Evolutionary conservation across 2,888 invertebrate species (phyloP), one percentile per base, ranked within the genome.

Genomic region (Hemaris fuciformis): DNA sequence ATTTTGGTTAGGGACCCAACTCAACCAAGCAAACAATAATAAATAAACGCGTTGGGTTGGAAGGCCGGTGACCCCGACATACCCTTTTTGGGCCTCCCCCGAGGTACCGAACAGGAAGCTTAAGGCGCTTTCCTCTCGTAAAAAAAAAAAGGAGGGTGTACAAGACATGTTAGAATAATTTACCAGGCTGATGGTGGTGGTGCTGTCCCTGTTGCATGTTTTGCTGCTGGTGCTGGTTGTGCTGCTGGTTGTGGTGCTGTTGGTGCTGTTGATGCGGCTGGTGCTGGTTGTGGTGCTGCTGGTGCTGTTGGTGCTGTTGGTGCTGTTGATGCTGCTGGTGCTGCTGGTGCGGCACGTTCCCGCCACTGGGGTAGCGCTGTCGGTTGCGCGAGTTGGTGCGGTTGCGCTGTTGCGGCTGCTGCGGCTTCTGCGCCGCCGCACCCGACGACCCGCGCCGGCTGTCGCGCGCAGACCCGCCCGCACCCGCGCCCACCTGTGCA

Each of bases 401-500:
- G 71, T 83, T 81, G 62, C 83, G 82, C 66, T 81, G 76, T 60
- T 77, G 73, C 56, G 72, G 79, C 79, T 81, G 68, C 81, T 70
- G 69, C 84, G 80, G n/a, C 59, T 38, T 81, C 80, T 48, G 79
- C n/a, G 81, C 80, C 48, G 79, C 71, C 3, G 80, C 71, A 22
- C 82, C 78, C 67, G 73, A 85, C 85, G 66, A 38, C 13, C 87
- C 79, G 68, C 89, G 90, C 13, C 89, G 79, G 59, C 83, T 77
- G 66, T 88, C 88, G 3, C 89, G 84, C 72, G 81, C 84, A 0
- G 88, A 87, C 3, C 88, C 85, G 56, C 85, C 69, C 25, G 87
- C 84, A 43, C 84, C 80, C 1, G 79, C 77, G 18, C 88, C 87
- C 61, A 78, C 88, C 89, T 81, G 80, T 67, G 65, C 23, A 5